phyloP scores from a whole-genome alignment of 2,888 invertebrate genomes.

The Aporophyla nigra region DNA sequence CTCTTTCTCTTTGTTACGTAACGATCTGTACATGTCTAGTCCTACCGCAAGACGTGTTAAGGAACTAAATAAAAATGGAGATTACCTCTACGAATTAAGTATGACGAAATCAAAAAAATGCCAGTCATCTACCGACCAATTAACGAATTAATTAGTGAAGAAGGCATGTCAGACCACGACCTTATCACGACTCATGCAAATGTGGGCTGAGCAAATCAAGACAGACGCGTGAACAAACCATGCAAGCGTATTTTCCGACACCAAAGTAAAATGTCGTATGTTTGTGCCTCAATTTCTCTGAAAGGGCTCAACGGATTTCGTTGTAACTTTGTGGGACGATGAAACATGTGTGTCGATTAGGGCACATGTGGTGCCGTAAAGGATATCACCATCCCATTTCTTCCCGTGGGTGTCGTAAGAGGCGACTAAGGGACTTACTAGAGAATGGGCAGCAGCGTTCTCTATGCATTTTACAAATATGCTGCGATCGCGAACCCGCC shows the following conservation, averaged over 20 bases:
- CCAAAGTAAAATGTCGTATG: background rate
- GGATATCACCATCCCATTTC: too few relatives aligned
- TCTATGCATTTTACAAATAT: too few relatives aligned
- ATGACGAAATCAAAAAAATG: slow-evolving; percentile 7
- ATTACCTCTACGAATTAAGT: slow-evolving; percentile 9
- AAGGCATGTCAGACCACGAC: slow-evolving; percentile 8
- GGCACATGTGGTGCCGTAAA: too few relatives aligned
- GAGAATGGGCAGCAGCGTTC: too few relatives aligned
- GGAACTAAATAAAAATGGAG: background rate
- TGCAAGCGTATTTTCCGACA: background rate
- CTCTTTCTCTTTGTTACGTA: too few relatives aligned
- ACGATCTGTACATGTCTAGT: too few relatives aligned
- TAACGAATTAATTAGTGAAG: slow-evolving; percentile 34
- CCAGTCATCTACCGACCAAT: slow-evolving; percentile 1
- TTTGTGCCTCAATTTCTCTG: background rate
- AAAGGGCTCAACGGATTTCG: background rate
- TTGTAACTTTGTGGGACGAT: background rate
- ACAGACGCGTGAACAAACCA: background rate
- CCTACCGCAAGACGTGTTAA: too few relatives aligned
- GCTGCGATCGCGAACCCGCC: too few relatives aligned
- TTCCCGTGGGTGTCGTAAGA: too few relatives aligned
- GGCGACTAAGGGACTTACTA: too few relatives aligned
- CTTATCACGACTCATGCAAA: slow-evolving; percentile 36
- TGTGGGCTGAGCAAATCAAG: background rate
- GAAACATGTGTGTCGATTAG: too few relatives aligned